phyloP scores from a whole-genome alignment of 2,888 invertebrate genomes.

The Luperina nickerlii region DNA sequence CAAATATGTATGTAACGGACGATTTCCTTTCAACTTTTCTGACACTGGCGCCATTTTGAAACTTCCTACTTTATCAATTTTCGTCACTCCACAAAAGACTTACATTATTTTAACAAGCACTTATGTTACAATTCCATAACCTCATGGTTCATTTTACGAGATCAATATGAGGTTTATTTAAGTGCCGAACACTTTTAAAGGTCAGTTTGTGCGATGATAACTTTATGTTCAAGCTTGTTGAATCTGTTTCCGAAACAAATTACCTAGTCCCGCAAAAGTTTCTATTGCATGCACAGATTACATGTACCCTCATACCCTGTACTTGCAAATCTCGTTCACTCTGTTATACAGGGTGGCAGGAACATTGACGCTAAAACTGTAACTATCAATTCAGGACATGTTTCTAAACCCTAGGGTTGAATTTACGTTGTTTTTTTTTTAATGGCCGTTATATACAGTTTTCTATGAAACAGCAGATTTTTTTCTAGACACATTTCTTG shows the following conservation, averaged over 20 bases:
- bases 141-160: not conserved
- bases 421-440: too few species aligned
- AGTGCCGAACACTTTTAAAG: not conserved
- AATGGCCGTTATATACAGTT: too few species aligned
- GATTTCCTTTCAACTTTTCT: too few species aligned
- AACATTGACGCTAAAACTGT: not conserved
- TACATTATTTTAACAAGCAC: not conserved
- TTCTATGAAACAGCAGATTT: too few species aligned
- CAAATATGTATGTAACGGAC: too few species aligned
- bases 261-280: constrained; percentile 1
- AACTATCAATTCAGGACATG: not conserved
- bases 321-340: not conserved
- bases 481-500: too few species aligned
- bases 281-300: constrained; percentile 9
- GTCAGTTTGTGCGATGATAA: not conserved
- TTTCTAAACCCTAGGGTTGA: not conserved
- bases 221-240: not conserved
- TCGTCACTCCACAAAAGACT: too few species aligned
- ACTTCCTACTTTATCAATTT: too few species aligned
- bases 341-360: not conserved
- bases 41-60: too few species aligned
- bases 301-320: not conserved
- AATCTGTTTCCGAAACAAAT: constrained; percentile 4
- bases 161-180: not conserved
- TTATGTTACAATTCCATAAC: not conserved